Conservation (phyloP, 2,113 vertebrate species). For the Austrofundulus limnaeus region DNA sequence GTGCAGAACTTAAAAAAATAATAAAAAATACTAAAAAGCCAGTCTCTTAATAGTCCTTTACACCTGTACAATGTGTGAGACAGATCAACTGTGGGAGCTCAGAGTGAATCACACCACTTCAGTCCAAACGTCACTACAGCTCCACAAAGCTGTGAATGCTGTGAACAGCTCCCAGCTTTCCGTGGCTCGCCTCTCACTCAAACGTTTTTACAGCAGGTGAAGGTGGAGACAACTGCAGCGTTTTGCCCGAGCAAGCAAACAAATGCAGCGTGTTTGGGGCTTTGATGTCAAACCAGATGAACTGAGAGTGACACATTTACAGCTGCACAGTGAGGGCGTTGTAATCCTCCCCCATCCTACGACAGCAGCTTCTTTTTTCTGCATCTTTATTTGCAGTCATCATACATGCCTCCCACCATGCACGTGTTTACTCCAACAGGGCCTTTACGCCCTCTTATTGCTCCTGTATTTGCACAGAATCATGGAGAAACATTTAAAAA, state of each 20-base stretch:
- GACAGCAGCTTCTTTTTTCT: slow-evolving; percentile 17
- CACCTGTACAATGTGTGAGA: slow-evolving; percentile 4
- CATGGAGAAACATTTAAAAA: slow-evolving; percentile 5
- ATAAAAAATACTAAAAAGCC: no score
- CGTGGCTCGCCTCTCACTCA: slow-evolving; percentile 13
- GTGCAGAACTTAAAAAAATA: neutral
- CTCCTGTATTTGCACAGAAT: slow-evolving; percentile 38
- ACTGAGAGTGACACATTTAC: slow-evolving; percentile 28
- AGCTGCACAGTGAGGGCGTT: neutral
- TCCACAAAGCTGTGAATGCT: neutral
- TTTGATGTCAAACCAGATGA: slow-evolving; percentile 31
- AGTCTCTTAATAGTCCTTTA: neutral
- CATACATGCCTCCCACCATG: slow-evolving; percentile 25
- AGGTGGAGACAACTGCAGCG: slow-evolving; percentile 1
- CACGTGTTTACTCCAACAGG: slow-evolving; percentile 44
- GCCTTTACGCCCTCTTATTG: slow-evolving; percentile 42
- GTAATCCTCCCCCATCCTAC: no score
- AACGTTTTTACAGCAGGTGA: slow-evolving; percentile 2
- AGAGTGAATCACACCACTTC: neutral
- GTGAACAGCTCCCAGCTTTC: neutral
- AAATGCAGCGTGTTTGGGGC: neutral
- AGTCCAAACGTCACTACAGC: neutral
- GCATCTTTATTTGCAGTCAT: neutral
- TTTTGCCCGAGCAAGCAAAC: slow-evolving; percentile 30
- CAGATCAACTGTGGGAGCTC: slow-evolving; percentile 15